Evolutionary conservation across 2,797 vertebrate species (phyloP), one percentile per base, ranked within the genome.

Genomic region (Pseudomugil tenellus): DNA sequence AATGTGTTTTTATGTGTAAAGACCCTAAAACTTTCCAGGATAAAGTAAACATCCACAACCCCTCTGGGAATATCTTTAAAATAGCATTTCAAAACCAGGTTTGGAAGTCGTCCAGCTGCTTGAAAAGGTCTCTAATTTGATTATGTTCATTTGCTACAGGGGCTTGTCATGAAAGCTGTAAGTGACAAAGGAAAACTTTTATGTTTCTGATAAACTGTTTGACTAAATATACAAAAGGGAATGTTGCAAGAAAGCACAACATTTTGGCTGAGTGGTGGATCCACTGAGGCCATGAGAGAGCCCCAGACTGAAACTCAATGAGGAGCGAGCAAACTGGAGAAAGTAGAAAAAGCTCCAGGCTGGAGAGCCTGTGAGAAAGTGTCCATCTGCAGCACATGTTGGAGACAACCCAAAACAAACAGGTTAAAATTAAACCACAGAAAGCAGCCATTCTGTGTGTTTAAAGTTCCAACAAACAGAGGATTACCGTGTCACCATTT

Each of bases 351-450:
- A 67, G 70, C 69, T 84, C 57, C 62, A 37, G 69, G 61, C 79
- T 31, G 71, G 58, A 63, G 74, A 61, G 74, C 80, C 78, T 92
- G 87, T 92, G 89, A 92, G 91, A 92, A 91, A 90, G 74, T 81
- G 83, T 87, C 90, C 89, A 89, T 91, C 87, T 89, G 90, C 82
- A 88, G 85, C 77, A 63, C 65, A 74, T 16, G 70, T 60, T 94
- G 92, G 93, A 92, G 67, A 60, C 19, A 25, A 73, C 71, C 93
- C 93, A 95, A 94, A 85, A 87, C 84, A 93, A 94, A 94, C 91
- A 93, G 84, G 85, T 93, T 94, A 91, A 92, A 93, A 90, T 93
- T 91, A 92, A 89, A 93, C 91, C 85, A 86, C 86, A 86, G 80
- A 85, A 88, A 86, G 87, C 76, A 76, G 87, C 65, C 81, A 73